Conservation (phyloP, 1,140 invertebrate genomes). For the Drosophila takahashii region DNA sequence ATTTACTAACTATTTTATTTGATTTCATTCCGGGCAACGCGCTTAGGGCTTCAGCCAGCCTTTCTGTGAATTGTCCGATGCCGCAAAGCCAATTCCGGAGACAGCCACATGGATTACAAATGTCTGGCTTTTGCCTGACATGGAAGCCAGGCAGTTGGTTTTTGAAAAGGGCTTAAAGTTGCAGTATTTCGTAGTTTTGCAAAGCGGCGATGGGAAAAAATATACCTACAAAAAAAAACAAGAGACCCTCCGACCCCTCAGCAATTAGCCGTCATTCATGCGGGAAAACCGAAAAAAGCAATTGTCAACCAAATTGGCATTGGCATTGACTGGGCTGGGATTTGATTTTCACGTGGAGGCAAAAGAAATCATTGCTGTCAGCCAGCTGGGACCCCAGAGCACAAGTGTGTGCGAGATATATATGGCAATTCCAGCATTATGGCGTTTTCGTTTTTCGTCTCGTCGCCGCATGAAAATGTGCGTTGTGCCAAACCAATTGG, state of each 20-base stretch:
- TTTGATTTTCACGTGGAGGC: constrained; percentile 74
- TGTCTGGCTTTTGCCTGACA: constrained; percentile 44
- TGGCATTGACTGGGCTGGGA: constrained; percentile 78
- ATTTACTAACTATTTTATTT: constrained; percentile 83
- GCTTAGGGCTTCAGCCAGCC: constrained; percentile 44
- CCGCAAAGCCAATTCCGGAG: constrained; percentile 54
- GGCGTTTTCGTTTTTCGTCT: constrained; percentile 74
- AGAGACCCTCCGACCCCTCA: background rate
- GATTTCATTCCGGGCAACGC: constrained; percentile 71
- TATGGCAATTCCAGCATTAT: constrained; percentile 61
- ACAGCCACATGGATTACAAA: constrained; percentile 51
- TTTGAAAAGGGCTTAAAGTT: constrained; percentile 43
- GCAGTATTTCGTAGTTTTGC: constrained; percentile 17
- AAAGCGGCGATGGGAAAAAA: constrained; percentile 9
- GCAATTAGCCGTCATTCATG: constrained; percentile 68
- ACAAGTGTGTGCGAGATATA: background rate
- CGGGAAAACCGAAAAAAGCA: constrained; percentile 47
- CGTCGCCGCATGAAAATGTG: constrained; percentile 74
- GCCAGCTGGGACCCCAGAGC: constrained; percentile 64
- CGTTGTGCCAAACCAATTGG: constrained; percentile 64
- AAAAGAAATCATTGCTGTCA: constrained; percentile 67
- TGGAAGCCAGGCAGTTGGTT: constrained; percentile 31
- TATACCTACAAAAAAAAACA: background rate
- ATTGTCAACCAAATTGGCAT: constrained; percentile 80
- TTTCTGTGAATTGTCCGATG: constrained; percentile 36